phyloP scores from a whole-genome alignment of 2,888 invertebrate species.

The Trichacis sp. region DNA sequence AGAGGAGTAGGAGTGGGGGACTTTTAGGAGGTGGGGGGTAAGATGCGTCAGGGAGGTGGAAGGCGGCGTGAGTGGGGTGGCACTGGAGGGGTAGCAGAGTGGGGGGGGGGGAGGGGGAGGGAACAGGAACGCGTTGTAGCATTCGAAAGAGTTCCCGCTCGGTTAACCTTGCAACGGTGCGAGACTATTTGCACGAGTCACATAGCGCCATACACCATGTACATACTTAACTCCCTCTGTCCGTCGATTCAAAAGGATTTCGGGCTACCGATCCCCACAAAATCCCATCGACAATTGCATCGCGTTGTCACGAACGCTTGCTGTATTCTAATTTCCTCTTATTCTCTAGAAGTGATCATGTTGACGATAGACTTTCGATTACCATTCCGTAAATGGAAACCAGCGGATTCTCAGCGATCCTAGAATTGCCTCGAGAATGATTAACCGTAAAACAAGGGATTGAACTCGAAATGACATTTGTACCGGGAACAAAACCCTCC shows the following conservation, averaged over 20 bases:
- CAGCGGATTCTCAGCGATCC: not conserved
- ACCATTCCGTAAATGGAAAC: not conserved
- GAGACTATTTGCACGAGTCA: constrained; percentile 35
- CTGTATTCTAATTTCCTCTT: not conserved
- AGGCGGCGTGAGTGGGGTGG: too few species aligned
- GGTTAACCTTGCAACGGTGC: constrained; percentile 37
- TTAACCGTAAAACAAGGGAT: not conserved
- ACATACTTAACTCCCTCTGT: constrained; percentile 14
- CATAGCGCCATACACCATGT: constrained; percentile 10
- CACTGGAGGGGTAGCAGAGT: too few species aligned
- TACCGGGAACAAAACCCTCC: not conserved
- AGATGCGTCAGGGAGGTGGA: too few species aligned
- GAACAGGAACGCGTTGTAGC: constrained; percentile 37
- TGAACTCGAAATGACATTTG: not conserved
- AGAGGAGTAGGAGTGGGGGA: too few species aligned
- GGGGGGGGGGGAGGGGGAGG: too few species aligned
- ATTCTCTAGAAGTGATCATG: not conserved
- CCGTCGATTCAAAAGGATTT: constrained; percentile 26
- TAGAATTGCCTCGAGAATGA: not conserved
- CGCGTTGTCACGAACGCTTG: not conserved
- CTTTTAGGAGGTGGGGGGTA: too few species aligned
- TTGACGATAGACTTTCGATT: not conserved
- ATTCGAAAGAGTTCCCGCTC: constrained; percentile 44
- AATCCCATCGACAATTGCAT: constrained; percentile 4
- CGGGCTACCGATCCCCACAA: constrained; percentile 25